Evolutionary conservation across 2,888 invertebrate genomes (phyloP).

Genomic region (Sepiola atlantica): DNA sequence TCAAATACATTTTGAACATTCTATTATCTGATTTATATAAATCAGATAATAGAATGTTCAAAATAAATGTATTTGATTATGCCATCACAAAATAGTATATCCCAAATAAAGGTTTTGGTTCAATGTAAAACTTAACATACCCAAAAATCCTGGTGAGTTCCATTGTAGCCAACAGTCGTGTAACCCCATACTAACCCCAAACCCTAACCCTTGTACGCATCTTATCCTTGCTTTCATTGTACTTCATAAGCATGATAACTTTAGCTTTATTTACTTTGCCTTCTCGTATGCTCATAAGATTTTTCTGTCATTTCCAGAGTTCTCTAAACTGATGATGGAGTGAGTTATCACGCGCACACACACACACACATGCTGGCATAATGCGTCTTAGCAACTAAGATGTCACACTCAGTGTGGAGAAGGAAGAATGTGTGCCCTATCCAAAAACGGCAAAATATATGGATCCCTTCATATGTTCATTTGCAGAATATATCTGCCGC

Average conservation of each 20-base stretch:
- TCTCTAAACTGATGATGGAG: constrained; percentile 47
- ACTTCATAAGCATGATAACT: background rate
- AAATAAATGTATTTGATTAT: no score
- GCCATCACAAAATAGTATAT: background rate
- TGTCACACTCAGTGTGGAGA: constrained; percentile 44
- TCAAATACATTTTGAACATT: background rate
- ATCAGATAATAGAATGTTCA: background rate
- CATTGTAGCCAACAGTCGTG: background rate
- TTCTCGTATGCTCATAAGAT: constrained; percentile 39
- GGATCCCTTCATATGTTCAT: constrained; percentile 32
- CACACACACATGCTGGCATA: constrained; percentile 24
- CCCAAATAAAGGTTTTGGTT: background rate
- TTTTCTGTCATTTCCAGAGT: constrained; percentile 46
- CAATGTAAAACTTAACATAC: background rate
- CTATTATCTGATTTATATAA: background rate
- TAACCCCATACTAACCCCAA: background rate
- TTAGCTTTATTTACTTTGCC: background rate
- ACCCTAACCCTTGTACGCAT: background rate
- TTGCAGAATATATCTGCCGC: background rate
- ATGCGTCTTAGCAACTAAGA: constrained; percentile 43
- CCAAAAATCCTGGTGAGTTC: background rate
- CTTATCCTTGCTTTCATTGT: constrained; percentile 22
- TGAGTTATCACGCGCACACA: constrained; percentile 35
- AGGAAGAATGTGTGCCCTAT: constrained; percentile 32
- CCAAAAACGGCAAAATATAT: constrained; percentile 20